Percentiles rank a stretch among this genome's conserved stretches.
Evolutionary conservation across 30 jellyfish, hydroid and myxozoan species (phyloP).

Genomic region (Aurelia aurita): DNA sequence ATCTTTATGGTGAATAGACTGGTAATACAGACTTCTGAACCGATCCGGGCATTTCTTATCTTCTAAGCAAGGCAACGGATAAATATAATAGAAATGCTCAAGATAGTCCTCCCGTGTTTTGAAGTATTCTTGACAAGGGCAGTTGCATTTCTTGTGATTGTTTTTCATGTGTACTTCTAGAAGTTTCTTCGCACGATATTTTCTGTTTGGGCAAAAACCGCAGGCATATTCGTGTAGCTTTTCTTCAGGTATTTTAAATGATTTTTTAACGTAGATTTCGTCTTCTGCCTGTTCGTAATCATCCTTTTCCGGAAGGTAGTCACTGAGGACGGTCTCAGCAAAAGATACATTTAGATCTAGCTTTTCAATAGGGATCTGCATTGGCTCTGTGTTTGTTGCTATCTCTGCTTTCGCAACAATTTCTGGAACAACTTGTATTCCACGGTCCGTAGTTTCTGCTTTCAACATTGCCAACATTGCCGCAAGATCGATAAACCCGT

Average conservation of each 20-base stretch:
- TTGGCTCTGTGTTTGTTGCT: background rate
- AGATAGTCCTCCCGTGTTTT: conserved; percentile 78
- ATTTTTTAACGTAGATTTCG: background rate
- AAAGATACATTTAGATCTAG: background rate
- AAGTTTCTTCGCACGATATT: conserved; percentile 42
- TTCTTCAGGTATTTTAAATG: background rate
- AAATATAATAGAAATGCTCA: conserved; percentile 78
- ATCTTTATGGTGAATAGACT: conserved; percentile 76
- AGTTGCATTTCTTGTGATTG: conserved; percentile 84
- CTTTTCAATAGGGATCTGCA: background rate
- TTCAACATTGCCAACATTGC: background rate
- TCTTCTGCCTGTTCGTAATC: background rate
- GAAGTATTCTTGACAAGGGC: conserved; percentile 82
- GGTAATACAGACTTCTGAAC: conserved; percentile 77
- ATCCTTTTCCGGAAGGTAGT: background rate
- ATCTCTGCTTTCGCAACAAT: background rate
- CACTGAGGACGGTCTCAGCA: background rate
- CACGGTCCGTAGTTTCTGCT: background rate
- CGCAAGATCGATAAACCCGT: background rate
- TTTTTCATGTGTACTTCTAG: conserved; percentile 79
- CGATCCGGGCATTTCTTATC: conserved; percentile 90
- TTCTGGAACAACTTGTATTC: background rate
- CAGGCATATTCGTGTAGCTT: conserved; percentile 39
- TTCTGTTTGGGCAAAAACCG: conserved; percentile 61
- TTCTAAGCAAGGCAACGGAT: conserved; percentile 78